Percentiles rank a stretch among this genome's conserved stretches.
Conservation (phyloP, 2,113 vertebrate genomes). For the Prolemur simus region DNA sequence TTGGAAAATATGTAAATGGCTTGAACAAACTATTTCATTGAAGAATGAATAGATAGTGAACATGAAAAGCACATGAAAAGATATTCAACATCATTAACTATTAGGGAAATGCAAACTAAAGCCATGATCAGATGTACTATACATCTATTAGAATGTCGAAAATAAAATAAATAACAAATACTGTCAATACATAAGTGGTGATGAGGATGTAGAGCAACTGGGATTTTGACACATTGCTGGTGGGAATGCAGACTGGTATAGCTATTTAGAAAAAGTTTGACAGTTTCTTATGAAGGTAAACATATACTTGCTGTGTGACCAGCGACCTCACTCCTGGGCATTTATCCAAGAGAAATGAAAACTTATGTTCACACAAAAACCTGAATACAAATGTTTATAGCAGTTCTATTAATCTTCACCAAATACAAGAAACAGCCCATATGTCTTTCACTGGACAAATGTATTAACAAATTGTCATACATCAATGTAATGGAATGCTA, state of each 20-base stretch:
- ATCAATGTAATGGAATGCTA: not conserved
- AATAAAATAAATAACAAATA: not conserved
- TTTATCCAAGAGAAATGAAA: not conserved
- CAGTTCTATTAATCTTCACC: not conserved
- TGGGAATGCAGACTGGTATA: not conserved
- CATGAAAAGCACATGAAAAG: not conserved
- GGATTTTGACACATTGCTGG: not conserved
- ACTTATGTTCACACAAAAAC: not conserved
- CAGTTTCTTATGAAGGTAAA: not conserved
- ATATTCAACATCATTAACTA: not conserved
- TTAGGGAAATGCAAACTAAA: not conserved
- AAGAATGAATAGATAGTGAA: not conserved
- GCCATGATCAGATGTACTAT: not conserved
- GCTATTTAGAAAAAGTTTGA: not conserved
- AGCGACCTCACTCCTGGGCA: not conserved
- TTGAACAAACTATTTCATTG: not conserved
- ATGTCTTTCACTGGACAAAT: not conserved
- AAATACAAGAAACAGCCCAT: not conserved
- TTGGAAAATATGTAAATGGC: not conserved
- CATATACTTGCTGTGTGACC: not conserved
- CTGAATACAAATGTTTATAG: not conserved
- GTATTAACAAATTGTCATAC: not conserved
- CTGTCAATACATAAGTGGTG: not conserved
- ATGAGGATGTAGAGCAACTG: not conserved
- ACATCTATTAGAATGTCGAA: not conserved